These are phyloP conservation scores for Elanus axillaris DNA, from an alignment of 2,113 vertebrate genomes.

Conservation along the genomic window DNA sequence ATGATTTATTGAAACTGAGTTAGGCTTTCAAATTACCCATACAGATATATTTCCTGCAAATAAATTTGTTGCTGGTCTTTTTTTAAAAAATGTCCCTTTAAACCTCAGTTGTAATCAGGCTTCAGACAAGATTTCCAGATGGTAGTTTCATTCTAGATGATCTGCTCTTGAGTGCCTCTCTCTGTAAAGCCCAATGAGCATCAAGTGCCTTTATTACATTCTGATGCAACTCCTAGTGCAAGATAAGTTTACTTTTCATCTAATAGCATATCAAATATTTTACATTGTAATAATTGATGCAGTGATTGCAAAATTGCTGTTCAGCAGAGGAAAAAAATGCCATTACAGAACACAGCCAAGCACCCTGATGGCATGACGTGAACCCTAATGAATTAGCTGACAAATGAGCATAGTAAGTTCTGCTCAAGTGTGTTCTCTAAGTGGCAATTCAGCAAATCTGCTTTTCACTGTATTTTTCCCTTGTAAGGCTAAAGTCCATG, in stretches of 20 bases:
- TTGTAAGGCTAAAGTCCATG: not conserved
- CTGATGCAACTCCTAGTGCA: not conserved
- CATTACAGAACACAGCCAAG: slow-evolving; percentile 32
- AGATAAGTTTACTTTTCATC: slow-evolving; percentile 38
- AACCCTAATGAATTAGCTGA: slow-evolving; percentile 35
- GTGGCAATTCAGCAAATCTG: not conserved
- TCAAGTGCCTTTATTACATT: slow-evolving; percentile 32
- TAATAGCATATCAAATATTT: slow-evolving; percentile 28
- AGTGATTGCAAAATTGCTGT: not conserved
- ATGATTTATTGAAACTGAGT: not conserved
- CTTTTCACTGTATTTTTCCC: not conserved
- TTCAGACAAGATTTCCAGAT: slow-evolving; percentile 56
- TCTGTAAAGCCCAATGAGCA: slow-evolving; percentile 10
- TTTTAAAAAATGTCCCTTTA: not conserved
- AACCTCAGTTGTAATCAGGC: not conserved
- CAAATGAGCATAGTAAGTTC: slow-evolving; percentile 29
- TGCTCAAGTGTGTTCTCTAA: not conserved
- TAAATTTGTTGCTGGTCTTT: not conserved
- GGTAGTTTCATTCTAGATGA: slow-evolving; percentile 24
- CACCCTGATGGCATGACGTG: not conserved
- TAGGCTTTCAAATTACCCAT: not conserved
- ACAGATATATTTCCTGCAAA: not conserved
- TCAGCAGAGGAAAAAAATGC: slow-evolving; percentile 3
- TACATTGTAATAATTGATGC: slow-evolving; percentile 11
- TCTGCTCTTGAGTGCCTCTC: slow-evolving; percentile 7